Evolutionary conservation across 2,113 vertebrate species (phyloP).

Genomic region (Tragelaphus strepsiceros): DNA sequence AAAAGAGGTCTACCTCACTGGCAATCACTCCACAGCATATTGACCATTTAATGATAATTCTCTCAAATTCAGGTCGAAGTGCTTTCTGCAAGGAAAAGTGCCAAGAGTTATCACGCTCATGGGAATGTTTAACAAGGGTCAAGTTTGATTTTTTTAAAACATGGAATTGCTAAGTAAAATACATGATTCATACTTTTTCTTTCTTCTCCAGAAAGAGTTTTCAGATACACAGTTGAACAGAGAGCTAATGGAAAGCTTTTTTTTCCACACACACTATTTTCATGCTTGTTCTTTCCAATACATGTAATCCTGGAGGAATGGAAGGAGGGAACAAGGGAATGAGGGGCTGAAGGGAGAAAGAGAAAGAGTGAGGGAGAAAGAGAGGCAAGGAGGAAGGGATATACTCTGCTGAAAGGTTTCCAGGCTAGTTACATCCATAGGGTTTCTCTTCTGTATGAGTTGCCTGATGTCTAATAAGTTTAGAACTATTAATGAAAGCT

Average conservation of each 20-base stretch:
- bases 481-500: conserved; percentile 71
- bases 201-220: background rate
- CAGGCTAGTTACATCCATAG: conserved; percentile 27
- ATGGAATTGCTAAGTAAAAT: background rate
- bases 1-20: background rate
- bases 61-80: background rate
- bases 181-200: background rate
- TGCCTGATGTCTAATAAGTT: conserved; percentile 68
- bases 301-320: background rate
- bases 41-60: background rate
- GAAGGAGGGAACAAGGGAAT: background rate
- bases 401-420: background rate
- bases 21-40: background rate
- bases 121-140: background rate
- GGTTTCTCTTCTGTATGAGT: conserved; percentile 64
- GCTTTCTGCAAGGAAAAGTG: conserved; percentile 18
- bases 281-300: background rate
- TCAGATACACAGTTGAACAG: background rate
- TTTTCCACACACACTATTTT: background rate
- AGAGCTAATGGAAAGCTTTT: background rate
- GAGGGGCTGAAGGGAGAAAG: background rate
- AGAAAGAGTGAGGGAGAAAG: background rate
- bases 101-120: background rate
- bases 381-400: background rate
- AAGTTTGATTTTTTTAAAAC: background rate